Percentiles rank a stretch among this genome's conserved stretches.
phyloP scores from a whole-genome alignment of 2,888 invertebrate genomes.

The Lamellibrachia columna region DNA sequence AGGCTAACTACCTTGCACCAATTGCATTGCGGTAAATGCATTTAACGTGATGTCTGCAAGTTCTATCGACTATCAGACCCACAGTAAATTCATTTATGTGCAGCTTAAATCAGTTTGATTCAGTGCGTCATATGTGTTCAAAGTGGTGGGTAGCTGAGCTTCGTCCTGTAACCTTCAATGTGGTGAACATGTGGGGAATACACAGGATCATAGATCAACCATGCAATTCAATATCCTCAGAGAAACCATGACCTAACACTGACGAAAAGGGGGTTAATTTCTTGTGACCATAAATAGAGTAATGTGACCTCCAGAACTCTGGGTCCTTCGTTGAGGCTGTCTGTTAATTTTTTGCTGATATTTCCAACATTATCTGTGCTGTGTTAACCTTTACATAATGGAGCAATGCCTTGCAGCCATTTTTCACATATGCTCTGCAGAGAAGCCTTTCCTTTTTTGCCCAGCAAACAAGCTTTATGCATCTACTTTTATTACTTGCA shows the following conservation, averaged over 20 bases:
- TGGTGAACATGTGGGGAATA: background rate
- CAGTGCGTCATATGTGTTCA: slow-evolving; percentile 1
- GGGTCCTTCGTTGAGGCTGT: background rate
- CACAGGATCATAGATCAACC: background rate
- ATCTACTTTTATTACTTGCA: slow-evolving; percentile 7
- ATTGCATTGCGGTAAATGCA: background rate
- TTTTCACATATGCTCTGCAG: background rate
- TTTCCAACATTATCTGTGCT: background rate
- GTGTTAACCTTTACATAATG: slow-evolving; percentile 11
- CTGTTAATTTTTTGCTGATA: background rate
- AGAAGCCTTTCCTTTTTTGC: background rate
- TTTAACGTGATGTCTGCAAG: background rate
- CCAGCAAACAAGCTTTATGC: background rate
- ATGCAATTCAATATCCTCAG: background rate
- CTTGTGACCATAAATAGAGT: background rate
- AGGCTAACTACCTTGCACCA: slow-evolving; percentile 16
- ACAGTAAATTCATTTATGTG: background rate
- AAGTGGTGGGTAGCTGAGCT: background rate
- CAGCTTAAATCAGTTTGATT: slow-evolving; percentile 16
- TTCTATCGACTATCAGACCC: slow-evolving; percentile 1
- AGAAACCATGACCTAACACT: background rate
- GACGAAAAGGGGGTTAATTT: background rate
- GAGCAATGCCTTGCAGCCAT: background rate
- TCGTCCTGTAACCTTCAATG: background rate
- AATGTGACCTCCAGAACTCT: slow-evolving; percentile 16